phyloP scores from a whole-genome alignment of 2,113 vertebrate species.

The Hippolais icterina region DNA sequence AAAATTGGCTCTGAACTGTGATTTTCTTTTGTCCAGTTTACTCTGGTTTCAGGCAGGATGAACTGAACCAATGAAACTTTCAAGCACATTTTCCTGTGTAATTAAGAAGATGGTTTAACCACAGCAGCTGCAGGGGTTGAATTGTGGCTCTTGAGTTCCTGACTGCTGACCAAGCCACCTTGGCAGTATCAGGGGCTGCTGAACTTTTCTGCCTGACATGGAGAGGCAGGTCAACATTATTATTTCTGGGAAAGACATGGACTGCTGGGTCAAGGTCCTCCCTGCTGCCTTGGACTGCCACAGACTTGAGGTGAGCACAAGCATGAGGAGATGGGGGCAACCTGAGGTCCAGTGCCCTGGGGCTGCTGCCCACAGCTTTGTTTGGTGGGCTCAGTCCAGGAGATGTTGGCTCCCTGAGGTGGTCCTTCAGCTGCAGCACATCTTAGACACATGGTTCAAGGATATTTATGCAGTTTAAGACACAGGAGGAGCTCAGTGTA shows the following conservation, averaged over 20 bases:
- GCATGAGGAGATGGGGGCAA: fast-evolving
- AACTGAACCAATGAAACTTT: not conserved
- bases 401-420: not conserved
- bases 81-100: slow-evolving; percentile 1
- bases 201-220: not conserved
- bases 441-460: not conserved
- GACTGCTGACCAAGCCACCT: not conserved
- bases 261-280: not conserved
- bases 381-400: not conserved
- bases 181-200: not conserved
- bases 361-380: not conserved
- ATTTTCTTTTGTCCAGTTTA: not conserved
- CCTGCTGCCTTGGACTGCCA: not conserved
- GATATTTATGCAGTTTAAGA: not conserved
- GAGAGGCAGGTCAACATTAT: not conserved
- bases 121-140: not conserved
- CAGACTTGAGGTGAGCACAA: not conserved
- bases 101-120: not conserved
- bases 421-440: not conserved
- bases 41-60: not conserved
- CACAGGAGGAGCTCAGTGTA: not conserved
- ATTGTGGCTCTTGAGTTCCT: not conserved
- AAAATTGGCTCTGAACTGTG: not conserved
- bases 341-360: not conserved
- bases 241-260: not conserved